Conservation (phyloP, 2,888 invertebrate genomes). For the Crepidodera aurea region DNA sequence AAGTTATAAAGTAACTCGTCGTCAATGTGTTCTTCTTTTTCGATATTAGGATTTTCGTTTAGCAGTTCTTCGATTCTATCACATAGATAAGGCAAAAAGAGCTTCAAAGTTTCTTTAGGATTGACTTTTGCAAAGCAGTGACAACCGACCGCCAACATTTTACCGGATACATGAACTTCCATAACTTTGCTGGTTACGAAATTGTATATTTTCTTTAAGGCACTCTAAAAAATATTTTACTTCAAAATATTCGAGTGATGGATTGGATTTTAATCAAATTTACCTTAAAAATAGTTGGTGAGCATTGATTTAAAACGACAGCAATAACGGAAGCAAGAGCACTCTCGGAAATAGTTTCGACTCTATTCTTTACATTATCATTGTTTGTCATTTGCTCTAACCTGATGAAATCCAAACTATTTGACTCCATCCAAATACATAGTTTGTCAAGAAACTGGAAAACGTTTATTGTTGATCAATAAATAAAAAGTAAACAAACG, state of each 20-base stretch:
- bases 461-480: too few relatives aligned
- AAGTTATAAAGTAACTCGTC: slow-evolving; percentile 81
- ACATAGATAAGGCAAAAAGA: slow-evolving; percentile 77
- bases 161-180: slow-evolving; percentile 85
- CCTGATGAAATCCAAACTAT: slow-evolving; percentile 72
- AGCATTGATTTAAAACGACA: slow-evolving; percentile 76
- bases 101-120: slow-evolving; percentile 73
- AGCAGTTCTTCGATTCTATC: slow-evolving; percentile 70
- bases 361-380: slow-evolving; percentile 69
- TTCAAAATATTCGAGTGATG: too few relatives aligned
- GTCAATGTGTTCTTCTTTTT: slow-evolving; percentile 79
- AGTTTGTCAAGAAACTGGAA: slow-evolving; percentile 75
- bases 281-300: slow-evolving; percentile 68
- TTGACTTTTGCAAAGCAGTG: slow-evolving; percentile 72
- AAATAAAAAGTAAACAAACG: too few relatives aligned
- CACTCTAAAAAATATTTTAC: slow-evolving; percentile 63
- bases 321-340: slow-evolving; percentile 74
- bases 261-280: slow-evolving; percentile 26
- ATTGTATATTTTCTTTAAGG: slow-evolving; percentile 76
- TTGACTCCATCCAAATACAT: slow-evolving; percentile 75
- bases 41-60: slow-evolving; percentile 71
- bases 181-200: slow-evolving; percentile 80
- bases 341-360: slow-evolving; percentile 76
- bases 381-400: slow-evolving; percentile 68
- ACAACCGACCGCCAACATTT: slow-evolving; percentile 77